Percentiles rank a stretch among this genome's conserved stretches.
Conservation (phyloP, 2,888 invertebrate species). For the Cepaea hortensis region DNA sequence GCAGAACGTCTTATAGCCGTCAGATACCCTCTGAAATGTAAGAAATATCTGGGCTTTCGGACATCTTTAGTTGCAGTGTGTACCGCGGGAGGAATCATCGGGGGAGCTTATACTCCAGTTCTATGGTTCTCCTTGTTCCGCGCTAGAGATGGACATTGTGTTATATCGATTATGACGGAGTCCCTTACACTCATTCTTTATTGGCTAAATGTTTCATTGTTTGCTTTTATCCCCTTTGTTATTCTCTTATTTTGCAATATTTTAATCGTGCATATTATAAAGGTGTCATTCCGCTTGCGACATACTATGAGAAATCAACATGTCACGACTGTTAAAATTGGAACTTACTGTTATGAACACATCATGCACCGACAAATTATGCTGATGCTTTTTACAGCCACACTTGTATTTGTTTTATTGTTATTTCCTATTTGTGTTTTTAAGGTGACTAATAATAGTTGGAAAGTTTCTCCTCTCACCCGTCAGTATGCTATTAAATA, state of each 20-base stretch:
- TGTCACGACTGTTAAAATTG: neutral
- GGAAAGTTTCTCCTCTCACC: constrained; percentile 35
- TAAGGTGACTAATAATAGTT: constrained; percentile 44
- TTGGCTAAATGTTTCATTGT: constrained; percentile 51
- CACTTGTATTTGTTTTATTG: constrained; percentile 53
- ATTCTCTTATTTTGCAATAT: constrained; percentile 52
- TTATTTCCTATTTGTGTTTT: constrained; percentile 52
- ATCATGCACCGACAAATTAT: constrained; percentile 51
- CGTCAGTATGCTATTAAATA: constrained; percentile 48
- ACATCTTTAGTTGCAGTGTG: constrained; percentile 20
- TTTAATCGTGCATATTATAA: constrained; percentile 49
- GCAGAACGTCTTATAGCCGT: constrained; percentile 49
- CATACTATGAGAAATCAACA: constrained; percentile 34
- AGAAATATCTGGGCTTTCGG: constrained; percentile 29
- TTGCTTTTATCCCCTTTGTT: constrained; percentile 52
- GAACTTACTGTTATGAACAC: constrained; percentile 16
- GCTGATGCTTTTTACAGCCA: constrained; percentile 53
- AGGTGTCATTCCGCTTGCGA: constrained; percentile 44
- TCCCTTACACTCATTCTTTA: neutral
- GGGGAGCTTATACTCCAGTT: constrained; percentile 40
- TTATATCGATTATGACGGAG: no score
- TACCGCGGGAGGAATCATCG: constrained; percentile 40
- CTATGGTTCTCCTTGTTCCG: constrained; percentile 39
- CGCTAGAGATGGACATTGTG: neutral
- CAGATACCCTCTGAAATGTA: constrained; percentile 49